A percentile compares a stretch with the other conserved stretches of the same genome.
phyloP scores from a whole-genome alignment of 1,140 invertebrate species.

The Trialeurodes vaporariorum region DNA sequence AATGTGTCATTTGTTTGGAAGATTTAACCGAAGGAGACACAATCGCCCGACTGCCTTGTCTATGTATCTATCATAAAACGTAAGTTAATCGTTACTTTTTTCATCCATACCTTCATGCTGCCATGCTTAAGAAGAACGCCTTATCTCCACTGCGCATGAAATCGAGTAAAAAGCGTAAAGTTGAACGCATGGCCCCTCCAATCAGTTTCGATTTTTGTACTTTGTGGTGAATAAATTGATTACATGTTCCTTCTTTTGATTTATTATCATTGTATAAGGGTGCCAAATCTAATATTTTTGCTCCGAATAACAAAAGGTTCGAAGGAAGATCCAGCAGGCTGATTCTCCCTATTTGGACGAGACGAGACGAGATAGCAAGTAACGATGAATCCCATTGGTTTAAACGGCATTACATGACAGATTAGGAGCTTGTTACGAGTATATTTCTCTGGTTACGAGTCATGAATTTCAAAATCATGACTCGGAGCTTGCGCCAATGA shows the following conservation, averaged over 20 bases:
- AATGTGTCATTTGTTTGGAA: slow-evolving; percentile 98
- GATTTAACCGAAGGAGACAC: slow-evolving; percentile 87
- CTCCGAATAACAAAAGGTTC: no score
- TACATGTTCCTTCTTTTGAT: slow-evolving; percentile 17
- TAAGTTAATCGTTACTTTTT: slow-evolving; percentile 36
- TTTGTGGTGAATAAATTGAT: not conserved
- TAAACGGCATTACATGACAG: no score
- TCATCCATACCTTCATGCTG: not conserved
- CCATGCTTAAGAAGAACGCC: not conserved
- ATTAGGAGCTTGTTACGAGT: no score
- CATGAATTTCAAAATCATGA: no score
- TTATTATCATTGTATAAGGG: slow-evolving; percentile 6
- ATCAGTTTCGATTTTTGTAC: slow-evolving; percentile 5
- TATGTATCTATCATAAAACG: slow-evolving; percentile 99
- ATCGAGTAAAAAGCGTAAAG: slow-evolving; percentile 8
- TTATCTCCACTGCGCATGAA: no score
- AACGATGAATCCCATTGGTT: no score
- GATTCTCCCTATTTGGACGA: no score
- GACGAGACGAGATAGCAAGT: no score
- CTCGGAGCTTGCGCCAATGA: no score
- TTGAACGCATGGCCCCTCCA: slow-evolving; percentile 10
- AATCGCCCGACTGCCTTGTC: slow-evolving; percentile 94
- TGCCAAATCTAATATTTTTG: not conserved
- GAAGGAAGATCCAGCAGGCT: no score
- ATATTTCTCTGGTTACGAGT: no score